Conservation (phyloP, 1,140 invertebrate genomes). For the Rhagoletis zephyria region DNA sequence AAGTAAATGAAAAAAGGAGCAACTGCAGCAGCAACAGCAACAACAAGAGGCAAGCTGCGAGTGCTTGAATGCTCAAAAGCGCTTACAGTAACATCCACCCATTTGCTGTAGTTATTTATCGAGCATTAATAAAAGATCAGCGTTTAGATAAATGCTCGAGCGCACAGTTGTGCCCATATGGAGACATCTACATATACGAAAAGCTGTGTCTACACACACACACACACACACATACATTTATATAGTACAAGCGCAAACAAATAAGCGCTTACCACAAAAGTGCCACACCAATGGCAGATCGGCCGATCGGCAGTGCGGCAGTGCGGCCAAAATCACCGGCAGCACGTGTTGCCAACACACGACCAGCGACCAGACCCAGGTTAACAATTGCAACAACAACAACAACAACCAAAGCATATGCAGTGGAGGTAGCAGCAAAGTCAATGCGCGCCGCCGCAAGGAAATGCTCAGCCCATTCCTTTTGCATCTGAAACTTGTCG, state of each 20-base stretch:
- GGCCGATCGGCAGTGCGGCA: too few relatives aligned
- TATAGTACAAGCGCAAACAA: too few relatives aligned
- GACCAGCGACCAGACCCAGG: neutral
- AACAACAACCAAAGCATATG: neutral
- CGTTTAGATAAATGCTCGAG: conserved; percentile 56
- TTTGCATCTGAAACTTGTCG: conserved; percentile 26
- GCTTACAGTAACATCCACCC: conserved; percentile 57
- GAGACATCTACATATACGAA: conserved; percentile 22
- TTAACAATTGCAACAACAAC: conserved; percentile 5
- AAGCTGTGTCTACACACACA: neutral
- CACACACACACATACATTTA: neutral
- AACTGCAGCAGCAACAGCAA: neutral
- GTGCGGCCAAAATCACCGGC: neutral
- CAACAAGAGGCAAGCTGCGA: neutral
- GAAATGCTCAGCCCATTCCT: conserved; percentile 6
- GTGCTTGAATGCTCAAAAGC: conserved; percentile 47
- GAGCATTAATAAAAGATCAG: conserved; percentile 59
- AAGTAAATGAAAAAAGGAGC: neutral
- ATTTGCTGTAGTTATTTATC: conserved; percentile 58
- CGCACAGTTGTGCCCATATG: conserved; percentile 40
- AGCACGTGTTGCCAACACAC: conserved; percentile 24
- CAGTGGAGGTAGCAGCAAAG: neutral
- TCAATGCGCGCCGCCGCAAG: conserved; percentile 15
- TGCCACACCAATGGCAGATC: neutral
- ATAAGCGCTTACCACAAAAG: neutral